phyloP scores from a whole-genome alignment of 2,888 invertebrate genomes.

The Rhamnusium bicolor region DNA sequence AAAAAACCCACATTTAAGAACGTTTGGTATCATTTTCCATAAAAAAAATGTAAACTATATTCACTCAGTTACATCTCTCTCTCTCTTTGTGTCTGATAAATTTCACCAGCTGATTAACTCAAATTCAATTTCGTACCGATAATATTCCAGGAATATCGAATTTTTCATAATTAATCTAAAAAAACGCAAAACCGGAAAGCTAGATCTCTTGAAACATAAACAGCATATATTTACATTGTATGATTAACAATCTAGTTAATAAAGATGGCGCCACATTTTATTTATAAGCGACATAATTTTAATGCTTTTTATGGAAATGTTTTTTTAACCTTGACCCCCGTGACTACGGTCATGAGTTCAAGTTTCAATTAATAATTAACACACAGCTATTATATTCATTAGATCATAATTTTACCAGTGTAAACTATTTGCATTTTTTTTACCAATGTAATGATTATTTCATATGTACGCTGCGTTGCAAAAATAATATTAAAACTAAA shows the following conservation, averaged over 20 bases:
- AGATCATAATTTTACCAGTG: slow-evolving; percentile 17
- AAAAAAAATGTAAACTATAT: no score
- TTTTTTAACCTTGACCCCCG: slow-evolving; percentile 16
- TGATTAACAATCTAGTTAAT: slow-evolving; percentile 4
- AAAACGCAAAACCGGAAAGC: background rate
- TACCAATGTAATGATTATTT: slow-evolving; percentile 14
- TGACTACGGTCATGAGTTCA: slow-evolving; percentile 25
- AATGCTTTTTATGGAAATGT: background rate
- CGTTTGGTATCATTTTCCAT: no score
- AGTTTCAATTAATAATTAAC: slow-evolving; percentile 20
- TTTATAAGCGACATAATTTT: slow-evolving; percentile 10
- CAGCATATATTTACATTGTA: background rate
- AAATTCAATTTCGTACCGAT: no score
- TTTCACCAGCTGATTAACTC: no score
- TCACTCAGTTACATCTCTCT: no score
- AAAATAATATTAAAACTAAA: slow-evolving; percentile 6
- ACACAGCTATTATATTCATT: slow-evolving; percentile 23
- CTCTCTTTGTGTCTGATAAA: no score
- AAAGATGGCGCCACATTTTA: slow-evolving; percentile 7
- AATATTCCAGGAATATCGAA: background rate
- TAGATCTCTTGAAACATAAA: background rate
- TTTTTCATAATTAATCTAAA: no score
- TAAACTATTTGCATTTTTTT: slow-evolving; percentile 19
- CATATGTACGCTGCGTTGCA: slow-evolving; percentile 20
- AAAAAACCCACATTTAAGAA: no score